phyloP scores from a whole-genome alignment of 1,140 invertebrate genomes.

The Wiebesia pumilae region DNA sequence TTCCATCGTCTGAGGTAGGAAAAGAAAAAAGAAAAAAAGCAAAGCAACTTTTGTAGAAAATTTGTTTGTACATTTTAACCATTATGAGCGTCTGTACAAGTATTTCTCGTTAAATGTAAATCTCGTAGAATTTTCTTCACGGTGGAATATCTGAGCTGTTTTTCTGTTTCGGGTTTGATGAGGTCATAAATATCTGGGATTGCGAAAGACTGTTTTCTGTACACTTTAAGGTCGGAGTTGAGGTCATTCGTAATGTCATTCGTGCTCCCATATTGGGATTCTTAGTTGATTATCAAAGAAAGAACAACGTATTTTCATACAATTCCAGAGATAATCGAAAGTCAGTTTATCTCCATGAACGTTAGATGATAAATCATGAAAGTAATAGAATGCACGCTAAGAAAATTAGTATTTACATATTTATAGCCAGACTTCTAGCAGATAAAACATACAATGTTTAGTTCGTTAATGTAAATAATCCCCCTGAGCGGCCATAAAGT shows the following conservation, averaged over 20 bases:
- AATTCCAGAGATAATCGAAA: constrained; percentile 7
- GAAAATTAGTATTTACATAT: neutral
- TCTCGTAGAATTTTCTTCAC: neutral
- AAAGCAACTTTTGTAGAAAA: constrained; percentile 14
- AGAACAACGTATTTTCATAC: constrained; percentile 30
- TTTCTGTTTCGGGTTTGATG: constrained; percentile 37
- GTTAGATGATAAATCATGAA: neutral
- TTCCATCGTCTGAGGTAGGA: neutral
- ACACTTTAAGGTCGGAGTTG: constrained; percentile 47
- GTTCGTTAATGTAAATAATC: too few species aligned
- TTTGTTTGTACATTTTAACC: constrained; percentile 3
- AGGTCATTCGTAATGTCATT: constrained; percentile 44
- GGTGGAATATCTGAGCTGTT: neutral
- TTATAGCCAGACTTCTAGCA: neutral
- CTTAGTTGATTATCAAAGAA: constrained; percentile 28
- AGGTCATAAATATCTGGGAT: constrained; percentile 42
- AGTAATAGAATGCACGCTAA: neutral
- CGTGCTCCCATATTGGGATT: constrained; percentile 37
- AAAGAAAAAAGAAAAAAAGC: neutral
- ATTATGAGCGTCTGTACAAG: neutral
- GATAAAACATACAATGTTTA: neutral
- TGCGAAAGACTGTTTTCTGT: constrained; percentile 44
- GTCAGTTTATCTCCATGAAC: neutral
- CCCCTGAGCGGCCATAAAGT: too few species aligned
- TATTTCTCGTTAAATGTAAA: neutral